Conservation (phyloP, 1,140 invertebrate genomes). For the Antheraea mylitta region DNA sequence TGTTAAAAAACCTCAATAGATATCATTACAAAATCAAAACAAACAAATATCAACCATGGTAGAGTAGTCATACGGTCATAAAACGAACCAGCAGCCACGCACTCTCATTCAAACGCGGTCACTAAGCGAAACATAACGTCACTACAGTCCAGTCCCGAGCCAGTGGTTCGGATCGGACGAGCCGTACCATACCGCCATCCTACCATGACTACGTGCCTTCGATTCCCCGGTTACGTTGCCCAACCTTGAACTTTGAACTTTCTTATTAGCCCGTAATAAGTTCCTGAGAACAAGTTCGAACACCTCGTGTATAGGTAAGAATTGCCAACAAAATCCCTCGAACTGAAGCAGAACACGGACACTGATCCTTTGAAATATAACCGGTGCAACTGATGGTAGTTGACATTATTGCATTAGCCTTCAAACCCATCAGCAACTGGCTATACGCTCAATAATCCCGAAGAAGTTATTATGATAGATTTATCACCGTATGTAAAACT, state of each 20-base stretch:
- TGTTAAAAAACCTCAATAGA: neutral
- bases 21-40: neutral
- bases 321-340: too few relatives aligned
- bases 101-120: constrained; percentile 3
- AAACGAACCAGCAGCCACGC: neutral
- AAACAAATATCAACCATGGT: neutral
- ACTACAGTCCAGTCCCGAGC: neutral
- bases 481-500: too few relatives aligned
- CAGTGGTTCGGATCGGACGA: constrained; percentile 2
- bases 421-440: too few relatives aligned
- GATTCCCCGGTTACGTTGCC: neutral
- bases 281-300: too few relatives aligned
- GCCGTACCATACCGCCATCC: neutral
- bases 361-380: too few relatives aligned
- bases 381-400: too few relatives aligned
- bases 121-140: constrained; percentile 5
- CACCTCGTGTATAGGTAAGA: too few relatives aligned
- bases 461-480: too few relatives aligned
- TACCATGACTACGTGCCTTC: neutral
- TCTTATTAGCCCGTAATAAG: neutral
- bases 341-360: too few relatives aligned
- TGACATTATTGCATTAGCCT: too few relatives aligned
- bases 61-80: constrained; percentile 1
- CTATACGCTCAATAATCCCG: too few relatives aligned
- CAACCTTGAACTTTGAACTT: constrained; percentile 3